These are phyloP conservation scores for Eulemur albifrons DNA, from an alignment of 2,797 vertebrate genomes.

Conservation along the genomic window DNA sequence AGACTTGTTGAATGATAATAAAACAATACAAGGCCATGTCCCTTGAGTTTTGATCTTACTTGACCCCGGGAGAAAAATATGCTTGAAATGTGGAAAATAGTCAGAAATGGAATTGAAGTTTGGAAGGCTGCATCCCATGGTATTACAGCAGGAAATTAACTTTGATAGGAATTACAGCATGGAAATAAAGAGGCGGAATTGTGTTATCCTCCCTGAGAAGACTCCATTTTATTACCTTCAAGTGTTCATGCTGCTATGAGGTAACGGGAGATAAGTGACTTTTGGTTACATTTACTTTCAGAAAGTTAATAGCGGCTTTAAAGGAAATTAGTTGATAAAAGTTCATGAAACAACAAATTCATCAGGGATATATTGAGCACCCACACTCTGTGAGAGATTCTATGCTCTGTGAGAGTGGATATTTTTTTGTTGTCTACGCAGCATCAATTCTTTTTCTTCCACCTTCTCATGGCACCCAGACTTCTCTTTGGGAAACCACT, in stretches of 20 bases:
- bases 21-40: background rate
- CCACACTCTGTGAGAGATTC: too few species aligned
- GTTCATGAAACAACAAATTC: background rate
- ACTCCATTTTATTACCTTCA: background rate
- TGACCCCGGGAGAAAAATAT: background rate
- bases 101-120: background rate
- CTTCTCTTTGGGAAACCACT: background rate
- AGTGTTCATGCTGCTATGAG: background rate
- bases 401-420: too few species aligned
- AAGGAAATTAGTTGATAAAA: background rate
- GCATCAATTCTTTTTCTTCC: background rate
- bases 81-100: background rate
- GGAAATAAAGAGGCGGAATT: background rate
- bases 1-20: background rate
- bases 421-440: background rate
- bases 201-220: background rate
- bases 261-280: background rate
- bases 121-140: background rate
- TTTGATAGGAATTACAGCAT: background rate
- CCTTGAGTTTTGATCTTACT: background rate
- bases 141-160: constrained; percentile 1
- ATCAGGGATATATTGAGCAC: background rate
- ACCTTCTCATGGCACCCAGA: rapidly evolving
- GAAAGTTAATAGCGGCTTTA: background rate
- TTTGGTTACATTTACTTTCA: background rate